Percentiles rank a stretch among this genome's conserved stretches.
phyloP scores from a whole-genome alignment of 2,113 vertebrate species.

The Myiagra hebetior region DNA sequence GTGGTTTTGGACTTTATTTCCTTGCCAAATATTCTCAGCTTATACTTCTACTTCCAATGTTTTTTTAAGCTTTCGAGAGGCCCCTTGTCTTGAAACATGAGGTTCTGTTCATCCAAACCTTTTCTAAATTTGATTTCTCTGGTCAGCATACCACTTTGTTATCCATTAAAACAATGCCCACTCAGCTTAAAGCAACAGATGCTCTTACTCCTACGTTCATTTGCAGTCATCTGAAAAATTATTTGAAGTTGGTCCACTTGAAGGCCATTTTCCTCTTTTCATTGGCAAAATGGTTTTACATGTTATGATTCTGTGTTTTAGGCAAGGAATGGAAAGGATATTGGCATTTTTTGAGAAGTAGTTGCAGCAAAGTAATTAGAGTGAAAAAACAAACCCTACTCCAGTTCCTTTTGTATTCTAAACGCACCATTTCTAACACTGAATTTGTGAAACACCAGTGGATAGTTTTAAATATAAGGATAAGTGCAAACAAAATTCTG shows the following conservation, averaged over 20 bases:
- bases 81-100: constrained; percentile 41
- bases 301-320: neutral
- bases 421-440: neutral
- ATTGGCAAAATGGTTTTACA: neutral
- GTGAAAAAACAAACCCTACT: neutral
- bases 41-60: constrained; percentile 29
- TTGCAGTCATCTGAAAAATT: constrained; percentile 7
- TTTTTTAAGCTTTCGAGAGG: constrained; percentile 57
- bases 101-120: constrained; percentile 17
- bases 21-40: constrained; percentile 45
- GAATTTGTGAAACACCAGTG: neutral
- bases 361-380: neutral
- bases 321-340: neutral
- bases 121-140: constrained; percentile 27
- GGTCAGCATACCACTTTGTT: neutral
- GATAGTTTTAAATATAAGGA: neutral
- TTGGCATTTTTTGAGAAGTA: neutral
- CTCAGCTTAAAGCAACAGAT: neutral
- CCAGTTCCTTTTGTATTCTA: neutral
- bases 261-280: neutral
- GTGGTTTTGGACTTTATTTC: constrained; percentile 45
- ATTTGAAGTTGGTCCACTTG: constrained; percentile 4
- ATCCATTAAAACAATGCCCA: constrained; percentile 11
- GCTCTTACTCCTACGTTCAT: neutral
- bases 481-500: neutral